Base-by-base conservation (phyloP, 2,113 vertebrate genomes). In the Numenius arquata region DNA sequence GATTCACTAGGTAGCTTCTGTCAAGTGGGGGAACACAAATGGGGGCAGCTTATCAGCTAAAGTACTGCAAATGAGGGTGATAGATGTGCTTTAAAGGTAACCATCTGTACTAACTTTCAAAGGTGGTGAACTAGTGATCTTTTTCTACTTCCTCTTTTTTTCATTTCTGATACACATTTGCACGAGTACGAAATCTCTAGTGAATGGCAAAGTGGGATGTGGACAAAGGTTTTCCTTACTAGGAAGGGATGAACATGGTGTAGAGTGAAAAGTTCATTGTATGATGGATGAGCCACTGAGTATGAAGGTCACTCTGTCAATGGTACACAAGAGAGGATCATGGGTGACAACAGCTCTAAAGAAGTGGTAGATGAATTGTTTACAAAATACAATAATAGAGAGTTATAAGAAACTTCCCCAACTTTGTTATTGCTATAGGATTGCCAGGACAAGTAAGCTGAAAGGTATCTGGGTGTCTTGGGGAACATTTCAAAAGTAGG, bases 261-360 rank as follows among this genome's bases (percentile, higher is more conserved):
- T 90, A 94, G 97, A 98, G 97, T 98, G 98, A 99, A 98, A 99
- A 99, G 98, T 99, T 99, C 99, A 99, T 98, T 98, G 97, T 98
- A 98, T 99, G 99, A 99, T 99, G 99, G 99, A 99, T 99, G 99
- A 98, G 98, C 96, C 92, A 84, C 94, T 92, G 89, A 79, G 95
- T 97, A 97, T 98, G 99, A 99, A 99, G 99, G 99, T 99, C 99
- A 99, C 93, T 94, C 98, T 97, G 97, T 98, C 97, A 98, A 95
- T 98, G 97, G 98, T 97, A 98, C 98, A 98, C 98, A 98, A 97
- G 97, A 98, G 98, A 98, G 98, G 97, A 98, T 98, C 98, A 62
- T 96, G 65, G 85, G 92, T 97, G 96, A 94, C 93, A 97, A 97
- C 90, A 89, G 53, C 62, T 78, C 89, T 76, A 80, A 94, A 92